Percentiles rank a stretch among this genome's conserved stretches.
Evolutionary conservation across 2,797 vertebrate species (phyloP).

Genomic region (Tinamus major): DNA sequence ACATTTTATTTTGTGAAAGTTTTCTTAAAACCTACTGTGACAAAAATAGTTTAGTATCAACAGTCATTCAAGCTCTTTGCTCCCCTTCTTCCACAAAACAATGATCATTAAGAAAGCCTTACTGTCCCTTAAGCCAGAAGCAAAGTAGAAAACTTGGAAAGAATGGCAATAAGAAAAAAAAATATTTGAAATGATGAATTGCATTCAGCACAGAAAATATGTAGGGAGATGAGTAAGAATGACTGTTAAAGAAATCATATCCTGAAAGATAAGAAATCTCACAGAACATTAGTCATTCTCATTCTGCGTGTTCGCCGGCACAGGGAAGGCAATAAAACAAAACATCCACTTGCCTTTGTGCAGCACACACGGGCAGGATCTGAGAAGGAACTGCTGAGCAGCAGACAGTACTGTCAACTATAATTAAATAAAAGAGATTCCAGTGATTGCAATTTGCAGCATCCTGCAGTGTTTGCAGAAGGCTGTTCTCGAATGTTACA

Average conservation of each 20-base stretch:
- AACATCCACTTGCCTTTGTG: conserved; percentile 39
- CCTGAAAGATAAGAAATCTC: conserved; percentile 43
- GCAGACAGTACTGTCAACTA: conserved; percentile 21
- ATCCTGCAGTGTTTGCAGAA: conserved; percentile 29
- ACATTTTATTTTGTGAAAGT: background rate
- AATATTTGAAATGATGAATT: conserved; percentile 35
- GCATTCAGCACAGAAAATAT: background rate
- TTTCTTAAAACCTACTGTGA: background rate
- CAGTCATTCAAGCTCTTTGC: background rate
- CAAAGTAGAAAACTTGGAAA: background rate
- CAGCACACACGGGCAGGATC: conserved; percentile 27
- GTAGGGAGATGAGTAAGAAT: conserved; percentile 28
- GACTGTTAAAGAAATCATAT: conserved; percentile 56
- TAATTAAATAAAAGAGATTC: conserved; percentile 46
- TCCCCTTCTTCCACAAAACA: background rate
- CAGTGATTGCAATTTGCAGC: conserved; percentile 29
- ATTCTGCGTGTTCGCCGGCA: conserved; percentile 34
- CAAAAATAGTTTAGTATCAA: background rate
- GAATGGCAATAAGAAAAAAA: background rate
- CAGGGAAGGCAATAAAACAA: conserved; percentile 61
- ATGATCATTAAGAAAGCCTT: background rate
- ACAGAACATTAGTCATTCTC: conserved; percentile 57
- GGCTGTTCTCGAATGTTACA: conserved; percentile 1
- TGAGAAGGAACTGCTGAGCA: conserved; percentile 25
- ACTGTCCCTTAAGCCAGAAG: background rate